phyloP scores from a whole-genome alignment of 2,888 invertebrate genomes.

The Strigamia crassipes region DNA sequence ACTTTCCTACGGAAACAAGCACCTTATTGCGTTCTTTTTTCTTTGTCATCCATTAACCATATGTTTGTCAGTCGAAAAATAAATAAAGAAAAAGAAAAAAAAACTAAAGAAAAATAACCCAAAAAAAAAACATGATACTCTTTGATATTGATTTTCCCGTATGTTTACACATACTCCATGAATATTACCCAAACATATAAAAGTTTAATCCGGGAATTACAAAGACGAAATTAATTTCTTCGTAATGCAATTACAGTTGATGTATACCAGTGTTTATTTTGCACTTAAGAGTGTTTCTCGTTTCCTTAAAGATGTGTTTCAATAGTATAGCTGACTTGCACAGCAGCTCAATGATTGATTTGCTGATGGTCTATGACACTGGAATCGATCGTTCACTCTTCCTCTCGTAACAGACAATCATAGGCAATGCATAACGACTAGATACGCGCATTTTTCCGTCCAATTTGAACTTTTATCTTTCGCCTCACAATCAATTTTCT shows the following conservation, averaged over 20 bases:
- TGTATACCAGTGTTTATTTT: not conserved
- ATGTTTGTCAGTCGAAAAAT: not conserved
- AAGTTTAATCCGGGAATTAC: not conserved
- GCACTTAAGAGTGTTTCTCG: not conserved
- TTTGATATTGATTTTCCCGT: not conserved
- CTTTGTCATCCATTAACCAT: not conserved
- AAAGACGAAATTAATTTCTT: not conserved
- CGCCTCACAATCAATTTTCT: not conserved
- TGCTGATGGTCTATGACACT: constrained; percentile 40
- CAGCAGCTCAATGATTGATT: constrained; percentile 40
- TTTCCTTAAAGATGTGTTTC: constrained; percentile 26
- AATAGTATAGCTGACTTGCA: constrained; percentile 3
- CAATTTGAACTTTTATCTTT: not conserved
- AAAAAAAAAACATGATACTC: not conserved
- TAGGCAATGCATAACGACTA: not conserved
- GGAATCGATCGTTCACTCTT: not conserved
- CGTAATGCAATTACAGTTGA: not conserved
- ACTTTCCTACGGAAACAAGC: too few relatives aligned
- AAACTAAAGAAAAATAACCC: not conserved
- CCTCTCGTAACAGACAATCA: not conserved
- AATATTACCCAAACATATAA: not conserved
- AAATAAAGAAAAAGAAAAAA: not conserved
- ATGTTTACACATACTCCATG: not conserved
- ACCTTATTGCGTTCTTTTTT: not conserved
- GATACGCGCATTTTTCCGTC: not conserved